phyloP scores from a whole-genome alignment of 2,797 vertebrate genomes.

The Trachops cirrhosus region DNA sequence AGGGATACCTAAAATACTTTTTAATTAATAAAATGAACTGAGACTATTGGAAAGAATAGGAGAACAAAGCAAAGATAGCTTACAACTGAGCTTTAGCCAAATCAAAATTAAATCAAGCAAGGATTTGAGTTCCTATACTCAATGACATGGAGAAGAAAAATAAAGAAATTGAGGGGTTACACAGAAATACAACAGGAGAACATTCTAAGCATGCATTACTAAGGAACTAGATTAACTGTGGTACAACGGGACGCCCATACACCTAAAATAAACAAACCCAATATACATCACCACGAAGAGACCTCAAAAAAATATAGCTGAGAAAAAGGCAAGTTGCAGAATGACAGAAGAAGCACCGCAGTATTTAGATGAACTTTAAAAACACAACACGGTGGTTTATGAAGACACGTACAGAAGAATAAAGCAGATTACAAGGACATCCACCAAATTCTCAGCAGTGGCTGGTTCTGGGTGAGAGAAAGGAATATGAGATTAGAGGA shows the following conservation, averaged over 20 bases:
- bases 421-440: background rate
- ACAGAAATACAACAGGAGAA: background rate
- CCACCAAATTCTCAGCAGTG: background rate
- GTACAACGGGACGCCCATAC: background rate
- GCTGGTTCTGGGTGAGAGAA: background rate
- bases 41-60: background rate
- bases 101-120: constrained; percentile 14
- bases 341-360: background rate
- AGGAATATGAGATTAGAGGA: background rate
- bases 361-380: background rate
- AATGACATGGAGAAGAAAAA: background rate
- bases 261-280: background rate
- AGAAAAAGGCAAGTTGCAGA: background rate
- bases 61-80: background rate
- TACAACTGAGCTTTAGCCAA: background rate
- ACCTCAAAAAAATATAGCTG: background rate
- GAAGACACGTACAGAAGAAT: background rate
- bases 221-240: background rate
- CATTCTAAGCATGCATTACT: background rate
- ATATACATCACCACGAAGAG: background rate
- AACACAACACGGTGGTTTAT: background rate
- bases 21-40: background rate
- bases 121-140: background rate
- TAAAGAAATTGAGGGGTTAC: background rate
- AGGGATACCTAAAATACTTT: background rate